Evolutionary conservation across 2,888 invertebrate species (phyloP).

Genomic region (Holacanthella duospinosa): DNA sequence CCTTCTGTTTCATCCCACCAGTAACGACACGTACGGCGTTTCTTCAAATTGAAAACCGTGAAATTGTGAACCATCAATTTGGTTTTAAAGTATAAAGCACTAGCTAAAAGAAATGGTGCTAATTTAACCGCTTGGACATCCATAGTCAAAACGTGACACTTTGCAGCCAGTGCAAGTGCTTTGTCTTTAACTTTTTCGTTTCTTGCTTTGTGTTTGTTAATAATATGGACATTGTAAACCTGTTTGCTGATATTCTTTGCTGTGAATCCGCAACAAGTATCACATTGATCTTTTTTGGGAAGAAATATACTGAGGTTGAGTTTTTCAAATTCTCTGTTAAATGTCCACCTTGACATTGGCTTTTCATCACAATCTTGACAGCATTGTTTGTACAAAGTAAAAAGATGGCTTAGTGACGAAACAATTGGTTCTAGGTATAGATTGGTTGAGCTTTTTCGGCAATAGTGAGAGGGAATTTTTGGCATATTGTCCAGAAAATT

Average conservation of each 20-base stretch:
- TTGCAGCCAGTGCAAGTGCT: conserved; percentile 15
- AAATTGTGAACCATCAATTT: too few species aligned
- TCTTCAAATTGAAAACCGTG: conserved; percentile 35
- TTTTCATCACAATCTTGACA: not conserved
- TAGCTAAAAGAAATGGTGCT: conserved; percentile 24
- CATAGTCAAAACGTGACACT: conserved; percentile 33
- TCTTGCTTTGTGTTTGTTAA: conserved; percentile 23
- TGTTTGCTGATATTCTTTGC: conserved; percentile 19
- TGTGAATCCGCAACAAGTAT: conserved; percentile 19
- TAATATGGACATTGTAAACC: conserved; percentile 15
- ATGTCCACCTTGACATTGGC: not conserved
- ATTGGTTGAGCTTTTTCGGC: not conserved
- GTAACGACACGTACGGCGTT: conserved; percentile 30
- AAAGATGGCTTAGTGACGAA: not conserved
- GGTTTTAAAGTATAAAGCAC: conserved; percentile 37
- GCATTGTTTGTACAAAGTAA: not conserved
- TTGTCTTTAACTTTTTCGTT: conserved; percentile 20
- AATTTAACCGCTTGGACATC: conserved; percentile 36
- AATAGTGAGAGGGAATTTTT: conserved; percentile 3
- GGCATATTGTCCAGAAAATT: not conserved
- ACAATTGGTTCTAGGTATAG: not conserved
- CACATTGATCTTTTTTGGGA: too few species aligned
- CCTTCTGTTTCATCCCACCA: too few species aligned
- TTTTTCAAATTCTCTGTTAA: not conserved
- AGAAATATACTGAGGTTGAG: not conserved